Percentiles rank a stretch among this genome's conserved stretches.
phyloP scores from a whole-genome alignment of 23 tunicate genomes.

The Ciona savignyi region DNA sequence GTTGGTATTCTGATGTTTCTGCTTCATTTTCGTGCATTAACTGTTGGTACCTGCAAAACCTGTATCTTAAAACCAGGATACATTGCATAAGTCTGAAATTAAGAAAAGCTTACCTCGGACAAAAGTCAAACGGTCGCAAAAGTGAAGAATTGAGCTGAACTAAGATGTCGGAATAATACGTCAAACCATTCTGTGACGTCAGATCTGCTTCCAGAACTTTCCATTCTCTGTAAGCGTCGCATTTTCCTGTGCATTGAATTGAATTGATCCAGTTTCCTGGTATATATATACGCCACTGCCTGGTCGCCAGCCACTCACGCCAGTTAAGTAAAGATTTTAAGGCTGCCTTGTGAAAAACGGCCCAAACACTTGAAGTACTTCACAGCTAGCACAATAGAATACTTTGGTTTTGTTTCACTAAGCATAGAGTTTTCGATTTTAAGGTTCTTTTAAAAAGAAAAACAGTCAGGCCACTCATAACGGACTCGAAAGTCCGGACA shows the following conservation, averaged over 20 bases:
- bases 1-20: constrained; percentile 11
- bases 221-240: not conserved
- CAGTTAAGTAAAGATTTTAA: too few relatives aligned
- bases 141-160: constrained; percentile 1
- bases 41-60: constrained; percentile 19
- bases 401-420: not conserved
- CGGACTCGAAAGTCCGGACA: not conserved
- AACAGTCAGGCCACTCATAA: not conserved
- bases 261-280: too few relatives aligned
- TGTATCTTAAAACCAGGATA: too few relatives aligned
- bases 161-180: not conserved
- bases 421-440: not conserved
- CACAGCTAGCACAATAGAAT: not conserved
- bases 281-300: too few relatives aligned
- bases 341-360: not conserved
- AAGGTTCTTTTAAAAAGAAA: not conserved
- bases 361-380: not conserved
- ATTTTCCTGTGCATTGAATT: not conserved
- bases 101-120: constrained; percentile 5
- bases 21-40: constrained; percentile 1
- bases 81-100: too few relatives aligned
- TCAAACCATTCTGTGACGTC: constrained; percentile 4
- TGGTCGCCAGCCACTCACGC: too few relatives aligned
- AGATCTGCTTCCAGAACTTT: constrained; percentile 7
- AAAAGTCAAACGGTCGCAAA: constrained; percentile 8